Conservation (phyloP, 2,888 invertebrate genomes). For the Heliconius ismenius region DNA sequence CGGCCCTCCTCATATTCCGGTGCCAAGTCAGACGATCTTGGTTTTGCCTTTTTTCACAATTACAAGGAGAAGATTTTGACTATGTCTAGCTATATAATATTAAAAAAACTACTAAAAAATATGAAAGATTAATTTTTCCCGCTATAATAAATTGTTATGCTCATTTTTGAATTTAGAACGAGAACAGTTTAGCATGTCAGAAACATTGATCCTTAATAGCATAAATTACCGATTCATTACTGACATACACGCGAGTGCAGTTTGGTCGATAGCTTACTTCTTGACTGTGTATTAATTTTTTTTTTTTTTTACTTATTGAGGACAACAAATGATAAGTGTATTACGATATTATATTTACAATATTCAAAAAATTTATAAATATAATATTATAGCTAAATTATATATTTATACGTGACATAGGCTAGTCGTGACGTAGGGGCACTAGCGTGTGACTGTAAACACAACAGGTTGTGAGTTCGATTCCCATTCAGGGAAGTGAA, state of each 20-base stretch:
- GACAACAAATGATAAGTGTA: not conserved
- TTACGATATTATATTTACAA: not conserved
- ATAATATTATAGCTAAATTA: not conserved
- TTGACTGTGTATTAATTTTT: not conserved
- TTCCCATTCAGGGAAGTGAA: too few species aligned
- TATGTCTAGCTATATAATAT: too few species aligned
- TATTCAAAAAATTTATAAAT: not conserved
- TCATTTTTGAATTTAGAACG: conserved; percentile 28
- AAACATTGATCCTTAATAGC: conserved; percentile 54
- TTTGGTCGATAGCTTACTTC: conserved; percentile 61
- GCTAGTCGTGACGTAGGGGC: too few species aligned
- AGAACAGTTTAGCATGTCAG: conserved; percentile 63
- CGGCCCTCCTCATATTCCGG: too few species aligned
- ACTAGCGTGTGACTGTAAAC: too few species aligned
- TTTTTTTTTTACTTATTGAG: not conserved
- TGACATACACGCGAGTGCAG: conserved; percentile 60
- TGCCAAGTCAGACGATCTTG: too few species aligned
- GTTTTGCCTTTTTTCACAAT: too few species aligned
- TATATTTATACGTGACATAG: too few species aligned
- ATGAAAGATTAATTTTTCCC: not conserved
- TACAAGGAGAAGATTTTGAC: too few species aligned
- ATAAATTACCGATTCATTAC: conserved; percentile 57
- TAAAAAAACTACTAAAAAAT: too few species aligned
- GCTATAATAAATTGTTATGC: not conserved
- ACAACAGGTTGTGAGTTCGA: too few species aligned